Percentiles rank a stretch among this genome's conserved stretches.
These are phyloP conservation scores for Unio pictorum DNA, from an alignment of 2,888 invertebrate genomes.

Conservation along the genomic window DNA sequence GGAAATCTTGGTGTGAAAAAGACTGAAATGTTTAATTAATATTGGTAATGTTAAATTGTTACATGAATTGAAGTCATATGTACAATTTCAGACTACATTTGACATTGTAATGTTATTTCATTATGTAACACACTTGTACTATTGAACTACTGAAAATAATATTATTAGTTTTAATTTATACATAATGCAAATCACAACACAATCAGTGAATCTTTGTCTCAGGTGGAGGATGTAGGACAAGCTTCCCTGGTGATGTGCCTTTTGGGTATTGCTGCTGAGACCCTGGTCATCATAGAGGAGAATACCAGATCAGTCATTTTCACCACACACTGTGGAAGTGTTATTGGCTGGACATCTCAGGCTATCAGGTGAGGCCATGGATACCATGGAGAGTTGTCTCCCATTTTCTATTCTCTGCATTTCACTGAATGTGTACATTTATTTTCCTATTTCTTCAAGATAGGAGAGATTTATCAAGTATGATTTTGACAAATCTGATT, in stretches of 20 bases:
- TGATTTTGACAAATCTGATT: no score
- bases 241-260: constrained; percentile 79
- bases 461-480: neutral
- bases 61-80: no score
- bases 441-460: neutral
- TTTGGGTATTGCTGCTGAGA: constrained; percentile 89
- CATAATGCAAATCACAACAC: neutral
- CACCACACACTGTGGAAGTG: constrained; percentile 85
- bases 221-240: constrained; percentile 70
- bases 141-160: neutral
- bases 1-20: no score
- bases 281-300: constrained; percentile 89
- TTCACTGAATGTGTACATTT: neutral
- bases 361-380: constrained; percentile 73
- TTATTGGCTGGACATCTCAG: constrained; percentile 82
- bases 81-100: no score
- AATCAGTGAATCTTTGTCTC: constrained; percentile 1
- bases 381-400: neutral
- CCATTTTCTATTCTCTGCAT: neutral
- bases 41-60: no score
- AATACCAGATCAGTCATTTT: constrained; percentile 86
- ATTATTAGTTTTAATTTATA: neutral
- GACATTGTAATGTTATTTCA: neutral
- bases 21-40: no score
- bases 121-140: neutral